These are phyloP conservation scores for crab-eating macaque (Macaca fascicularis) DNA, from an alignment of 2,113 vertebrate species.

Conservation along the genomic window DNA sequence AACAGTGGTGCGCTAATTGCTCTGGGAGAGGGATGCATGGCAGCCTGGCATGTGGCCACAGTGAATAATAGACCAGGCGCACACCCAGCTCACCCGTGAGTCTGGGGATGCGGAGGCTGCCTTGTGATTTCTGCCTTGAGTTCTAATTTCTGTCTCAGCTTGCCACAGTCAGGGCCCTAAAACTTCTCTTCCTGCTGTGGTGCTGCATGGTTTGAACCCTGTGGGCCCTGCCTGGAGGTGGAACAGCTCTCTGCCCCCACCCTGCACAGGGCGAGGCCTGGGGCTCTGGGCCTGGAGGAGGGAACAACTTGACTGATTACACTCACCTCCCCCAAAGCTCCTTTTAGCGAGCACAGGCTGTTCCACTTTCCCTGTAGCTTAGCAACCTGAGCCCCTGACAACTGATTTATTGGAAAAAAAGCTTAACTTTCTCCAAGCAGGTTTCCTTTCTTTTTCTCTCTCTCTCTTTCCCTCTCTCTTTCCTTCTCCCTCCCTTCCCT, in stretches of 20 bases:
- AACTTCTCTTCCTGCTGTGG: background rate
- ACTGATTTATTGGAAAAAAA: slow-evolving; percentile 48
- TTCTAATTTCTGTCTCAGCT: background rate
- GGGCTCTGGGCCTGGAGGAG: slow-evolving; percentile 4
- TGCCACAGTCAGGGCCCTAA: background rate
- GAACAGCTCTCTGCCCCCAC: background rate
- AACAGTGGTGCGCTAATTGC: background rate
- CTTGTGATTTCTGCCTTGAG: background rate
- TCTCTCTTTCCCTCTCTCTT: too few species aligned
- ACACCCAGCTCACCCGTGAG: accelerated
- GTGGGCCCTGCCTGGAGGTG: background rate
- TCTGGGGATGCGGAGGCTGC: background rate
- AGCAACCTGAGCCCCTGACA: slow-evolving; percentile 57
- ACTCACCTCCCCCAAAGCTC: slow-evolving; percentile 43
- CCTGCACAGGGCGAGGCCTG: background rate
- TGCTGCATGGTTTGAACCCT: background rate
- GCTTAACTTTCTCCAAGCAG: slow-evolving; percentile 30
- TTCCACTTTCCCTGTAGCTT: slow-evolving; percentile 57
- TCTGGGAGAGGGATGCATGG: accelerated
- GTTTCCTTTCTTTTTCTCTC: background rate
- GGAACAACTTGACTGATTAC: slow-evolving; percentile 21
- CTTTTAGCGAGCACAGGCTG: slow-evolving; percentile 35
- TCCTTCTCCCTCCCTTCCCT: background rate
- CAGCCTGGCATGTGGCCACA: accelerated
- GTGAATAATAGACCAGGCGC: background rate